Percentiles rank a stretch among this genome's conserved stretches.
Evolutionary conservation across 2,113 vertebrate genomes (phyloP).

Genomic region (Bufo gargarizans): DNA sequence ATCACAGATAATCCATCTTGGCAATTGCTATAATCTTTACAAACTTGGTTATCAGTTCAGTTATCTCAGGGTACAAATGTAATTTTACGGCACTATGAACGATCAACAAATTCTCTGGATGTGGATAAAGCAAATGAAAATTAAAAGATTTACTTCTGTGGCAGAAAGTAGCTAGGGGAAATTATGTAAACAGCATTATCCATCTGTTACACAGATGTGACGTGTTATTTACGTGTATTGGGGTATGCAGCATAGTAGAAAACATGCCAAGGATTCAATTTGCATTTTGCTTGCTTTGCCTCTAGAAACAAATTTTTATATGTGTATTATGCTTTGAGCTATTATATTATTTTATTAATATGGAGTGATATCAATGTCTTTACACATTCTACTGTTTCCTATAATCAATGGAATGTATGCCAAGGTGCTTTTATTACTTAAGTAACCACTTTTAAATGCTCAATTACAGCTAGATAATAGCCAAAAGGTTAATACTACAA

Average conservation of each 20-base stretch:
- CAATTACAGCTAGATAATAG: not conserved
- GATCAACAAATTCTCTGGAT: slow-evolving; percentile 37
- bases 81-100: slow-evolving; percentile 31
- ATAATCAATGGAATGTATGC: not conserved
- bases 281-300: slow-evolving; percentile 44
- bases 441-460: not conserved
- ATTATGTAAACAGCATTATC: slow-evolving; percentile 42
- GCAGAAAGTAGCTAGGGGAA: slow-evolving; percentile 42
- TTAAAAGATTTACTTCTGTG: slow-evolving; percentile 32
- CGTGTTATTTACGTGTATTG: slow-evolving; percentile 45
- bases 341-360: slow-evolving; percentile 23
- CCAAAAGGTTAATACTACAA: not conserved
- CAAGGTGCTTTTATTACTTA: not conserved
- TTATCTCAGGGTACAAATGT: slow-evolving; percentile 20
- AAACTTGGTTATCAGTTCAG: slow-evolving; percentile 24
- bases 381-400: slow-evolving; percentile 14
- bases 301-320: slow-evolving; percentile 42
- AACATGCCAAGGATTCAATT: slow-evolving; percentile 46
- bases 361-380: not conserved
- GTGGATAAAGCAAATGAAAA: slow-evolving; percentile 41
- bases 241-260: not conserved
- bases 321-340: slow-evolving; percentile 8
- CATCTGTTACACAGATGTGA: slow-evolving; percentile 57
- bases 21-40: slow-evolving; percentile 33
- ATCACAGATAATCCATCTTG: slow-evolving; percentile 26